phyloP scores from a whole-genome alignment of 2,888 invertebrate species.

The Pogonocherus hispidulus region DNA sequence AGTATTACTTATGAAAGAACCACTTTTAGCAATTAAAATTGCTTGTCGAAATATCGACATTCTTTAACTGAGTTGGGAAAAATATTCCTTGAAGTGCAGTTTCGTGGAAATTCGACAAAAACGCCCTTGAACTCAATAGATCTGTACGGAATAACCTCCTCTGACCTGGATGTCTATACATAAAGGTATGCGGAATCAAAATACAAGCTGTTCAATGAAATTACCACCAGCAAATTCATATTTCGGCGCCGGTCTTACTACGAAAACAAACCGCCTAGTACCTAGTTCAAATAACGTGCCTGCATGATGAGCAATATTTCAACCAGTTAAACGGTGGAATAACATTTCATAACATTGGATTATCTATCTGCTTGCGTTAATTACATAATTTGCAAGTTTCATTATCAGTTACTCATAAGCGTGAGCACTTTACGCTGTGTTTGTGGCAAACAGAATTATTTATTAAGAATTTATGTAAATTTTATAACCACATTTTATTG shows the following conservation, averaged over 20 bases:
- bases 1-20: too few relatives aligned
- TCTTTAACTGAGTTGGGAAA: too few relatives aligned
- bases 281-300: neutral
- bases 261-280: neutral
- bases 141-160: too few relatives aligned
- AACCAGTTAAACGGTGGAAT: neutral
- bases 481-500: neutral
- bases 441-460: neutral
- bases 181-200: neutral
- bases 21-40: too few relatives aligned
- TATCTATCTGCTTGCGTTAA: neutral
- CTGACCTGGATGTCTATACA: neutral
- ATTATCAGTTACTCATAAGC: too few relatives aligned
- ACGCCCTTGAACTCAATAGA: too few relatives aligned
- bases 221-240: neutral
- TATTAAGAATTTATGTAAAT: neutral
- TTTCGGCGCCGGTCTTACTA: neutral
- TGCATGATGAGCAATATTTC: neutral
- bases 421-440: neutral
- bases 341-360: neutral
- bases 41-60: too few relatives aligned
- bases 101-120: too few relatives aligned
- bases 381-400: conserved; percentile 1
- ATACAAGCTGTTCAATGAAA: neutral
- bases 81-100: too few relatives aligned